These are phyloP conservation scores for Tetragonisca angustula DNA, from an alignment of 2,888 invertebrate genomes.

Conservation along the genomic window DNA sequence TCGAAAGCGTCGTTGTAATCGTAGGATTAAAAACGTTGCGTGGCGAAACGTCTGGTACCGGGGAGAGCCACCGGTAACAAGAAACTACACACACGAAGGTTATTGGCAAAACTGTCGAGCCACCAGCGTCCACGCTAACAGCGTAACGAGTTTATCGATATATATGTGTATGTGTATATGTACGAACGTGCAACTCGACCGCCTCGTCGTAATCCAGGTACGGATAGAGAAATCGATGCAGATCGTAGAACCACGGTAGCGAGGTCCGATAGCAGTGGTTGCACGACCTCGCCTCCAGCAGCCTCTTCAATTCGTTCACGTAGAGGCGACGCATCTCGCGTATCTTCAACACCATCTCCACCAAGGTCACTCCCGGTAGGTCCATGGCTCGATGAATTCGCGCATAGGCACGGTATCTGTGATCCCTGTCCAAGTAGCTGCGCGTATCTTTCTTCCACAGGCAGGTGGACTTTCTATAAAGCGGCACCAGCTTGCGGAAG, in stretches of 20 bases:
- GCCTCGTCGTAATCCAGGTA: constrained; percentile 72
- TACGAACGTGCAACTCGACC: constrained; percentile 68
- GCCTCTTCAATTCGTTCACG: constrained; percentile 65
- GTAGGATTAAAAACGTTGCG: constrained; percentile 16
- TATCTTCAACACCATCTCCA: constrained; percentile 74
- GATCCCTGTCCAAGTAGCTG: constrained; percentile 64
- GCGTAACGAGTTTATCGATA: constrained; percentile 35
- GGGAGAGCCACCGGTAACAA: constrained; percentile 16
- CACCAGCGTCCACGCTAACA: constrained; percentile 9
- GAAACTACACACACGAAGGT: constrained; percentile 16
- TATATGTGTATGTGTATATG: no score
- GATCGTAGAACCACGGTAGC: constrained; percentile 68
- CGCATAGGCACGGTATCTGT: constrained; percentile 69
- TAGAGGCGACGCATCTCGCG: constrained; percentile 71
- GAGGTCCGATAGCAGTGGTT: constrained; percentile 53
- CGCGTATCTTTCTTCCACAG: constrained; percentile 72
- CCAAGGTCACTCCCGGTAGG: constrained; percentile 48
- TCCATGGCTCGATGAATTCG: constrained; percentile 64
- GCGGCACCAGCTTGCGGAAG: constrained; percentile 65
- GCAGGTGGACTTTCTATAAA: constrained; percentile 68
- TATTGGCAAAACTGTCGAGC: constrained; percentile 30
- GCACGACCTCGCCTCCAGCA: constrained; percentile 52
- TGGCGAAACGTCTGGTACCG: not conserved
- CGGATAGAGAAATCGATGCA: constrained; percentile 72
- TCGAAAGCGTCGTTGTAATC: constrained; percentile 7